Evolutionary conservation across 1,140 invertebrate species (phyloP).

Genomic region (Aphis gossypii): DNA sequence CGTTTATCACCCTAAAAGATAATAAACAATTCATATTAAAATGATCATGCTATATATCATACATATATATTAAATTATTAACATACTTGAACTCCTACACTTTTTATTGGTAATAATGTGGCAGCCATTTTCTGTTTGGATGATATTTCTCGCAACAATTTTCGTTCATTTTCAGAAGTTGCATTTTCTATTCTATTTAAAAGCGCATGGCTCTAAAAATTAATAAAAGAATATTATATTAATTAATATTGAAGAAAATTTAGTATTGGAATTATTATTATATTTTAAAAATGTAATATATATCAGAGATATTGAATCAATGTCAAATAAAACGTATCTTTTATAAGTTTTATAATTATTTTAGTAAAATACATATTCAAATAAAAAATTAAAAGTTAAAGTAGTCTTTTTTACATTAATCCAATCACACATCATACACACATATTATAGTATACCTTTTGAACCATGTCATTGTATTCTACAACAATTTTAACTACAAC

Average conservation of each 20-base stretch:
- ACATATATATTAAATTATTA: conserved; percentile 17
- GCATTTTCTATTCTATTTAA: conserved; percentile 86
- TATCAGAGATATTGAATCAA: neutral
- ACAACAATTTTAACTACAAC: conserved; percentile 92
- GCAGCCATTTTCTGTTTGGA: conserved; percentile 80
- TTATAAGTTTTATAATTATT: no score
- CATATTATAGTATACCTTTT: conserved; percentile 72
- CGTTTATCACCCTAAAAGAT: conserved; percentile 81
- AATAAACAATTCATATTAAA: conserved; percentile 35
- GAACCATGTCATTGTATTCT: conserved; percentile 89
- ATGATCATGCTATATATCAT: no score
- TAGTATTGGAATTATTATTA: neutral
- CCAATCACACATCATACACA: neutral
- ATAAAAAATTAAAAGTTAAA: neutral
- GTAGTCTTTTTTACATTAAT: neutral
- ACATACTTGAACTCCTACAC: conserved; percentile 94
- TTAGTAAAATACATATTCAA: neutral
- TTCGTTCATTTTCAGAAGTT: conserved; percentile 78
- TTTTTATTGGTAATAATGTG: conserved; percentile 90
- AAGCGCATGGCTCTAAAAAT: conserved; percentile 81
- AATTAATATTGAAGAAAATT: neutral
- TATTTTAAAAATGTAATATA: neutral
- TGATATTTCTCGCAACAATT: conserved; percentile 78
- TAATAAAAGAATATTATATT: conserved; percentile 43
- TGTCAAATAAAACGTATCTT: neutral